phyloP scores from a whole-genome alignment of 2,113 vertebrate genomes.

The Scatophagus argus region DNA sequence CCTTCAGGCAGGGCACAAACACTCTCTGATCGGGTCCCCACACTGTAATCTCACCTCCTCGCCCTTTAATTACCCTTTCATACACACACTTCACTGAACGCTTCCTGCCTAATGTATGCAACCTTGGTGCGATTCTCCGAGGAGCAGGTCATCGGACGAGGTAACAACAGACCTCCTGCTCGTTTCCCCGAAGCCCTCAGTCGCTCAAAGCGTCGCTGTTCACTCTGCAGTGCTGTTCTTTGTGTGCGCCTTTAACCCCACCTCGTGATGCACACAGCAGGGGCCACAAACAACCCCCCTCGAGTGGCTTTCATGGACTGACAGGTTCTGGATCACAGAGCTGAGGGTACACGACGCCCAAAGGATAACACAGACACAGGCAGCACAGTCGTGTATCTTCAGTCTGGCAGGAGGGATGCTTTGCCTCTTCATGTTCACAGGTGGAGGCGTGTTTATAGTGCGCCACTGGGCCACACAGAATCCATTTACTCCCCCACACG shows the following conservation, averaged over 20 bases:
- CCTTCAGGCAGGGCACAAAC: not conserved
- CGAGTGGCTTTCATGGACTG: conserved; percentile 36
- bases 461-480: conserved; percentile 15
- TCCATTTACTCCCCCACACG: conserved; percentile 5
- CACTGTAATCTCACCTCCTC: not conserved
- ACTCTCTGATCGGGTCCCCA: not conserved
- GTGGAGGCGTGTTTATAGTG: conserved; percentile 6
- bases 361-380: conserved; percentile 35
- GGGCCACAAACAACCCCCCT: conserved; percentile 22
- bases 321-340: conserved; percentile 31
- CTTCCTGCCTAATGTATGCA: conserved; percentile 5
- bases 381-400: conserved; percentile 42
- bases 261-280: conserved; percentile 43
- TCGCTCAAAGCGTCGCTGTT: conserved; percentile 18
- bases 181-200: not conserved
- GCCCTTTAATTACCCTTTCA: not conserved
- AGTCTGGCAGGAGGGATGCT: conserved; percentile 40
- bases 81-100: not conserved
- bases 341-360: conserved; percentile 27
- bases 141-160: conserved; percentile 7
- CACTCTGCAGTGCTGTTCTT: conserved; percentile 6
- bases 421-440: conserved; percentile 48
- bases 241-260: conserved; percentile 8
- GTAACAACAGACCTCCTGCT: conserved; percentile 13
- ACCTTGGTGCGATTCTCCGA: not conserved